phyloP scores from a whole-genome alignment of 2,888 invertebrate species.

The Metacarcinus magister region DNA sequence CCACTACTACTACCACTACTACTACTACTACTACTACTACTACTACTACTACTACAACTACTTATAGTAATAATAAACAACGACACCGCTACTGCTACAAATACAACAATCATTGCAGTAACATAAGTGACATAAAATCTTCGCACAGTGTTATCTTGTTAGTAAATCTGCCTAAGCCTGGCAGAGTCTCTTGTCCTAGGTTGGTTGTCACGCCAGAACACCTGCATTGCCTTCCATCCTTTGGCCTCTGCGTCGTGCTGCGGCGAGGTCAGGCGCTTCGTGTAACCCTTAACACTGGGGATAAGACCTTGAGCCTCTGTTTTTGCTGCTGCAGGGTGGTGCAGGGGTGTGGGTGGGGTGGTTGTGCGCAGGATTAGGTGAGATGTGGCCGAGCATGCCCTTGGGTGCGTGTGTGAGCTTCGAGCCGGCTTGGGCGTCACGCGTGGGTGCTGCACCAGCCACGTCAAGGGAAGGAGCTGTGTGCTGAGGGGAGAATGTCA shows the following conservation, averaged over 20 bases:
- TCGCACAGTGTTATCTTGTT: not conserved
- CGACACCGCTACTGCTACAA: too few relatives aligned
- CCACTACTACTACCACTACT: too few relatives aligned
- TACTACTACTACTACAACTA: too few relatives aligned
- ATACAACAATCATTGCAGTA: too few relatives aligned
- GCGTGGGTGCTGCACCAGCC: not conserved
- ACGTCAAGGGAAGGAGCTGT: not conserved
- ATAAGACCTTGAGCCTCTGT: constrained; percentile 4
- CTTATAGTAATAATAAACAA: too few relatives aligned
- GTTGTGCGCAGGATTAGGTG: not conserved
- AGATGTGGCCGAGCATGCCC: not conserved
- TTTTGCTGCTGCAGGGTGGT: not conserved
- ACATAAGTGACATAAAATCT: too few relatives aligned
- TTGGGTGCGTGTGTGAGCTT: not conserved
- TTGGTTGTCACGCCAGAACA: not conserved
- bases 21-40: too few relatives aligned
- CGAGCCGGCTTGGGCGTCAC: not conserved
- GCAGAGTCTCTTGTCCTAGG: not conserved
- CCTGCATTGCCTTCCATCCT: not conserved
- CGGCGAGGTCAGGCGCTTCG: not conserved
- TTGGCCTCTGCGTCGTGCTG: not conserved
- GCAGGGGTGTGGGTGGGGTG: not conserved
- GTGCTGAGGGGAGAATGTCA: not conserved
- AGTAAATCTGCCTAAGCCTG: not conserved
- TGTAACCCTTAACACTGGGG: not conserved